Evolutionary conservation across 2,113 vertebrate species (phyloP), one percentile per base, ranked within the genome.

Genomic region (Megaceryle maxima): DNA sequence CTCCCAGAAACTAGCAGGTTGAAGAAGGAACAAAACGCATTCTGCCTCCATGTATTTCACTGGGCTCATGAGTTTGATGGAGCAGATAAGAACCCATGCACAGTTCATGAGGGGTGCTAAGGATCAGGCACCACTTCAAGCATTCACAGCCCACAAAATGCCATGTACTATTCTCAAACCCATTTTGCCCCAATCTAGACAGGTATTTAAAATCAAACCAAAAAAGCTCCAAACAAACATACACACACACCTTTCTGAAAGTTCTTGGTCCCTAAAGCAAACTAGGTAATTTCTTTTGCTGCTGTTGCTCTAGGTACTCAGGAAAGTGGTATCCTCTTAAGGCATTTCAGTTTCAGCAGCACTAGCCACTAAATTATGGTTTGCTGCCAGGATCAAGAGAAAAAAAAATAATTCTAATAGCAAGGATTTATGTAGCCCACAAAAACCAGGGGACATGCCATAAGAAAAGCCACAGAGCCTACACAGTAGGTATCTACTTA

Each of bases 401-500:
- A 35, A 66, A 46, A 64, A 41, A 29, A 87, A 77, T 64, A 82
- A 78, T 88, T 39, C 74, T 87, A 90, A 92, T 68, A 92, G 50
- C 50, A 91, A 92, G 78, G 66, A 91, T 29, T 82, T 70, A 78
- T 6, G 22, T 66, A 94, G 67, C 90, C 75, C 92, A 94, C 80
- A 91, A 81, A 97, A 85, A 5, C 12, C 24, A 81, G 90, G 83
- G 88, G 69, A 60, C 21, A 57, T 12, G 69, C 91, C 91, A 94
- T 55, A 87, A 82, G 68, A 88, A 88, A 92, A 24, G 29, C 66
- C 60, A 91, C 48, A 69, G 26, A 87, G 46, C 73, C 63, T 31
- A 63, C 88, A 76, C 15, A 94, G 72, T 62, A 8, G 0, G 50
- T 43, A 90, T 41, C 64, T 67, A 63, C 56, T 77, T 75, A 93